Percentiles rank a stretch among this genome's conserved stretches.
Conservation (phyloP, 1,140 invertebrate genomes). For the Meloidogyne exigua region DNA sequence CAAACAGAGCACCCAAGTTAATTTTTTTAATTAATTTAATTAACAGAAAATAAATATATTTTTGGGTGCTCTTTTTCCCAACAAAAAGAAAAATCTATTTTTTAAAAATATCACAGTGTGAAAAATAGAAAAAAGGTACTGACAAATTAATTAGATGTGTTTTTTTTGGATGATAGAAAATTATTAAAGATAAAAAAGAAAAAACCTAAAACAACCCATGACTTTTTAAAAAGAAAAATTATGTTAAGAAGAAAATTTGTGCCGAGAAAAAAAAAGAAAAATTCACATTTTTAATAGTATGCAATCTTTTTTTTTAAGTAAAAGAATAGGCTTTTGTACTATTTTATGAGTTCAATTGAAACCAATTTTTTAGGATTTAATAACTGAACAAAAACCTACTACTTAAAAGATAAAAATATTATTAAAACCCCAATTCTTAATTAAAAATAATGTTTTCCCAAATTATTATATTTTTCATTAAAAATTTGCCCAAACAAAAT, state of each 20-base stretch:
- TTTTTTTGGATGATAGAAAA: slow-evolving; percentile 3
- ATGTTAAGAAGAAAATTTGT: background rate
- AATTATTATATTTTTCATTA: too few species aligned
- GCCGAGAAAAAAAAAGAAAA: background rate
- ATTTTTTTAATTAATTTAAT: background rate
- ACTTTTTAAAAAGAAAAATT: background rate
- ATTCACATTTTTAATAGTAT: background rate
- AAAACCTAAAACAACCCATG: background rate
- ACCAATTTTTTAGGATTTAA: too few species aligned
- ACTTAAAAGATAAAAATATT: too few species aligned
- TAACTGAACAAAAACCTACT: too few species aligned
- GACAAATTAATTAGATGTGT: background rate
- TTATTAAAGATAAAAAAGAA: background rate
- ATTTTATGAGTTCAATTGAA: too few species aligned
- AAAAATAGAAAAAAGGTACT: slow-evolving; percentile 5
- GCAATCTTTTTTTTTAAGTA: too few species aligned
- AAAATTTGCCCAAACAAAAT: too few species aligned
- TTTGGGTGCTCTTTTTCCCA: background rate
- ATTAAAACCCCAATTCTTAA: too few species aligned
- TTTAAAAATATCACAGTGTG: background rate
- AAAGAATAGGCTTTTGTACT: too few species aligned
- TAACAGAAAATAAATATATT: background rate
- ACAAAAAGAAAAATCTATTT: background rate
- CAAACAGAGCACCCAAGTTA: background rate
- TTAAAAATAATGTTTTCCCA: too few species aligned